Conservation (phyloP, 2,797 vertebrate species). For the Falco naumanni region DNA sequence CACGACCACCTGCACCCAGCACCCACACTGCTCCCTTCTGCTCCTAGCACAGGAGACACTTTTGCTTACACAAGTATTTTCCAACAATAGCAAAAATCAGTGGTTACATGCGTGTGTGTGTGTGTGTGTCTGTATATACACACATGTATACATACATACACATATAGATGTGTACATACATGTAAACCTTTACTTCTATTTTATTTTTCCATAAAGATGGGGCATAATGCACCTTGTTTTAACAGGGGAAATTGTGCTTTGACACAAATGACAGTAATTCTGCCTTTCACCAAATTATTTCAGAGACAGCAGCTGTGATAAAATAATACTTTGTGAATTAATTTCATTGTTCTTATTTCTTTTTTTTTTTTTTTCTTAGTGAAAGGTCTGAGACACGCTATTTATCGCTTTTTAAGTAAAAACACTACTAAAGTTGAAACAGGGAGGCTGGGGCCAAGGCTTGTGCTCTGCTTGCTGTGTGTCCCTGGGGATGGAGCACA, state of each 20-base stretch:
- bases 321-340: not conserved
- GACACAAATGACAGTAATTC: slow-evolving; percentile 21
- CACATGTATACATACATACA: too few species aligned
- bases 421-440: not conserved
- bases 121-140: too few species aligned
- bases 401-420: too few species aligned
- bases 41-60: not conserved
- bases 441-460: too few species aligned
- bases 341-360: not conserved
- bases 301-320: not conserved
- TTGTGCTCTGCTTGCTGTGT: not conserved
- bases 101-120: too few species aligned
- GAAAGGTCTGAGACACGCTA: rapidly evolving
- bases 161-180: too few species aligned
- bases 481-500: rapidly evolving
- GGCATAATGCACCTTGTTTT: not conserved
- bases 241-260: not conserved
- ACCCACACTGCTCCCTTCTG: not conserved
- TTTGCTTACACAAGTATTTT: not conserved
- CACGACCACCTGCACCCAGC: not conserved
- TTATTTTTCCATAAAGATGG: not conserved
- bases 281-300: not conserved
- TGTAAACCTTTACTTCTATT: not conserved
- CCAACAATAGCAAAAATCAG: not conserved
- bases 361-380: not conserved